Conservation (phyloP, 2,888 invertebrate genomes). For the Melieria picta region DNA sequence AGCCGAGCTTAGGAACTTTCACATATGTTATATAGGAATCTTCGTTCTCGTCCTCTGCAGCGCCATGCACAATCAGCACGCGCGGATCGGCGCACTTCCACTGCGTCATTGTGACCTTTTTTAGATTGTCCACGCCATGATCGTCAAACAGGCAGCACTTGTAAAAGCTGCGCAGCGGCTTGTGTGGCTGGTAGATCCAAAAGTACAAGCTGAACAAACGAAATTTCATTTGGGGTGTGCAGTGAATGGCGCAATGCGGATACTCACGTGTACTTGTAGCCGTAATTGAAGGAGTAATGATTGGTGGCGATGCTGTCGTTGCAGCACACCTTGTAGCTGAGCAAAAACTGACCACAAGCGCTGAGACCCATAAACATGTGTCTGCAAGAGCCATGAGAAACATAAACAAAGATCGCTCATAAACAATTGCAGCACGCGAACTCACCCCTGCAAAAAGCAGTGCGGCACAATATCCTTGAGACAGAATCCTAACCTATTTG, state of each 20-base stretch:
- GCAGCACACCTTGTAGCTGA: slow-evolving; percentile 81
- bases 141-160: slow-evolving; percentile 72
- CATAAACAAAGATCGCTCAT: not conserved
- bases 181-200: slow-evolving; percentile 66
- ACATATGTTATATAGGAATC: slow-evolving; percentile 66
- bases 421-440: not conserved
- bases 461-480: slow-evolving; percentile 73
- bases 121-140: slow-evolving; percentile 71
- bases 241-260: not conserved
- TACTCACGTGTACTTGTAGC: slow-evolving; percentile 74
- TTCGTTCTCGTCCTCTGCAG: slow-evolving; percentile 64
- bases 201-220: slow-evolving; percentile 58
- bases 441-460: slow-evolving; percentile 67
- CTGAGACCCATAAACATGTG: slow-evolving; percentile 95
- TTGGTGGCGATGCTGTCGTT: slow-evolving; percentile 68
- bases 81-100: slow-evolving; percentile 71
- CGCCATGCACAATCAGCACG: slow-evolving; percentile 72
- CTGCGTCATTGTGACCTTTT: slow-evolving; percentile 72
- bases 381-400: slow-evolving; percentile 65
- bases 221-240: not conserved
- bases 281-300: slow-evolving; percentile 70
- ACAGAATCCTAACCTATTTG: slow-evolving; percentile 71
- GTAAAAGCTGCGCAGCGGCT: slow-evolving; percentile 65
- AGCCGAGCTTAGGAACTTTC: slow-evolving; percentile 72
- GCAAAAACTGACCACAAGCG: slow-evolving; percentile 91